Evolutionary conservation across 2,797 vertebrate species (phyloP).

Genomic region (Muscicapa striata): DNA sequence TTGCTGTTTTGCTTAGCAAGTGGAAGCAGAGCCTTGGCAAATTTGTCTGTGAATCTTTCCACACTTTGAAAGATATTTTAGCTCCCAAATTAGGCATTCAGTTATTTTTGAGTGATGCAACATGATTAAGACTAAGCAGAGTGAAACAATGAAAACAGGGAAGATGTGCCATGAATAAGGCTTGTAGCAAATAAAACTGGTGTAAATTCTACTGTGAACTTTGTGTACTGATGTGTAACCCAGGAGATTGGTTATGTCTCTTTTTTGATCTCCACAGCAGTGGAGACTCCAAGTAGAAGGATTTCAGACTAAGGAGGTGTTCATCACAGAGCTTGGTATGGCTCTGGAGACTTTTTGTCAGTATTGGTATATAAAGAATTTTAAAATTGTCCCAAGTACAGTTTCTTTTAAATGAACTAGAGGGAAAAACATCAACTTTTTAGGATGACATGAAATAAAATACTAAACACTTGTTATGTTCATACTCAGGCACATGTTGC

Average conservation of each 20-base stretch:
- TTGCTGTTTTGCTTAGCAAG: not conserved
- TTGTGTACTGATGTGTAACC: not conserved
- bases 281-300: not conserved
- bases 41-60: not conserved
- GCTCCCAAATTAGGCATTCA: not conserved
- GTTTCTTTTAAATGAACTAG: not conserved
- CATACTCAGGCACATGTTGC: not conserved
- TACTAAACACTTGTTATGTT: not conserved
- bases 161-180: not conserved
- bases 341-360: not conserved
- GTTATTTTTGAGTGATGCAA: not conserved
- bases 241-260: not conserved
- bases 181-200: not conserved
- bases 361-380: not conserved
- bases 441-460: not conserved
- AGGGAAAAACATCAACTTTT: not conserved
- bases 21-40: not conserved
- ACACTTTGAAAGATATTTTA: not conserved
- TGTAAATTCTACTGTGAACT: not conserved
- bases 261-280: not conserved
- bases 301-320: not conserved
- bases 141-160: not conserved
- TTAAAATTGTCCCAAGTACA: not conserved
- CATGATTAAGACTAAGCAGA: not conserved
- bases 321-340: not conserved